Conservation (phyloP, 2,113 vertebrate genomes). For the Hypanus sabinus region DNA sequence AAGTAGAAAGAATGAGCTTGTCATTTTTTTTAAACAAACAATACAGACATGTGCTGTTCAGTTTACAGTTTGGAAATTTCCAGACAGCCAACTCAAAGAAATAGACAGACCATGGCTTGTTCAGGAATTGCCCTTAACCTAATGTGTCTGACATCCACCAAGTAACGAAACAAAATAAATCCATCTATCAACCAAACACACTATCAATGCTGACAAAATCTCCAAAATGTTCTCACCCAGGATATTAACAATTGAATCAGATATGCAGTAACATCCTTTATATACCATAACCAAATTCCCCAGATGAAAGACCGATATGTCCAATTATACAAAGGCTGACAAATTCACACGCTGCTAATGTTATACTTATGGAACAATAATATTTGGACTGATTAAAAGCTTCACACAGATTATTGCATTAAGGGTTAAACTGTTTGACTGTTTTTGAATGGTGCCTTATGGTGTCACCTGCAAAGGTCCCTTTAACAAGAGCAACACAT, state of each 20-base stretch:
- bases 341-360: background rate
- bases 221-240: background rate
- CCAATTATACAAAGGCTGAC: background rate
- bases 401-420: background rate
- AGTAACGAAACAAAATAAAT: background rate
- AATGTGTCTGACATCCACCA: background rate
- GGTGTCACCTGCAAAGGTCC: background rate
- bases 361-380: background rate
- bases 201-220: background rate
- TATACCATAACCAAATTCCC: background rate
- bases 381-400: background rate
- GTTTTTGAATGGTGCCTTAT: background rate
- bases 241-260: background rate
- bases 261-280: background rate
- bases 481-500: background rate
- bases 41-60: background rate
- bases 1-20: background rate
- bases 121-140: constrained; percentile 1
- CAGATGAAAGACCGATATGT: background rate
- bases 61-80: background rate
- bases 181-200: background rate
- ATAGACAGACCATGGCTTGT: background rate
- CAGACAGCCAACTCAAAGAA: constrained; percentile 21
- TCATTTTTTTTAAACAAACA: background rate
- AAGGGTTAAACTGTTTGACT: background rate